These are phyloP conservation scores for Argynnis bischoffii DNA, from an alignment of 2,888 invertebrate genomes.

Conservation along the genomic window DNA sequence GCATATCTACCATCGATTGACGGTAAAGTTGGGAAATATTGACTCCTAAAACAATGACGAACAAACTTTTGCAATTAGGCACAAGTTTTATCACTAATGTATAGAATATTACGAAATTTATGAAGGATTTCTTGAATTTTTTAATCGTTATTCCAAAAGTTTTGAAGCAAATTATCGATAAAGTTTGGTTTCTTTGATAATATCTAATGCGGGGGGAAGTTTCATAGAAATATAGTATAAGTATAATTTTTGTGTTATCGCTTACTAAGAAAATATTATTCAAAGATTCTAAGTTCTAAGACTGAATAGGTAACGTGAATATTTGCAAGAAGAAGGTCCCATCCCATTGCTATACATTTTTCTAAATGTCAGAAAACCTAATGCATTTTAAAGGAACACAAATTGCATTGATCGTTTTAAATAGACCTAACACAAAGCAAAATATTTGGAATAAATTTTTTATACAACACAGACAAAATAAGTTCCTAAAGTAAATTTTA, in stretches of 20 bases:
- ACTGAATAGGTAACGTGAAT: too few species aligned
- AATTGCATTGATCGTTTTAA: too few species aligned
- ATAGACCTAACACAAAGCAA: too few species aligned
- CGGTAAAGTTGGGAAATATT: constrained; percentile 16
- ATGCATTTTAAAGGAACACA: too few species aligned
- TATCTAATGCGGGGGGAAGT: neutral
- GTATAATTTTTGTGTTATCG: neutral
- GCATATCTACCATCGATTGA: neutral
- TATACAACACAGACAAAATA: too few species aligned
- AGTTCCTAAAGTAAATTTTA: too few species aligned
- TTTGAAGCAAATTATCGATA: neutral
- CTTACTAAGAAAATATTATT: neutral
- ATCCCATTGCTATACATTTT: too few species aligned
- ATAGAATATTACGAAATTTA: constrained; percentile 28
- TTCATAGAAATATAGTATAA: too few species aligned
- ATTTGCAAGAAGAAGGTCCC: too few species aligned
- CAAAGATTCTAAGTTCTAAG: neutral
- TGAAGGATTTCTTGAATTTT: constrained; percentile 25
- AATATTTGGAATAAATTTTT: too few species aligned
- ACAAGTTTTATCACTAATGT: constrained; percentile 36
- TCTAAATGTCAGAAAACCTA: too few species aligned
- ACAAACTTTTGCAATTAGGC: constrained; percentile 39
- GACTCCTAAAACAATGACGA: constrained; percentile 31
- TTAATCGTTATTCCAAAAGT: constrained; percentile 21
- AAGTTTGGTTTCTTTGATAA: constrained; percentile 1